Conservation (phyloP, 2,113 vertebrate species). For the Hypomesus transpacificus region DNA sequence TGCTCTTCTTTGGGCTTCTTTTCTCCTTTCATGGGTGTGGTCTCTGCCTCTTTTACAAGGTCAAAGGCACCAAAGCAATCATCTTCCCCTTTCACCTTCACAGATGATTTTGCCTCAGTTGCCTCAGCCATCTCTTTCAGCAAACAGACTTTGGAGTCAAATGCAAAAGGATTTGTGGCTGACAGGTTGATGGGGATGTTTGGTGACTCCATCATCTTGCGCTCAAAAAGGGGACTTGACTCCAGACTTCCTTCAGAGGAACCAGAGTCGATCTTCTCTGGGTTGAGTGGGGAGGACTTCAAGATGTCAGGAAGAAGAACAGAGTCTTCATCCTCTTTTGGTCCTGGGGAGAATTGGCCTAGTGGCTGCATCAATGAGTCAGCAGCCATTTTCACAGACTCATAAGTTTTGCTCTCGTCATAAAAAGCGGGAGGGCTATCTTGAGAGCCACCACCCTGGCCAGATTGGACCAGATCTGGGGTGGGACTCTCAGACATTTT, state of each 20-base stretch:
- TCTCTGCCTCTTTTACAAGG: conserved; percentile 85
- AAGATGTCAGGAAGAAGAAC: conserved; percentile 88
- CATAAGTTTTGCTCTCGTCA: conserved; percentile 76
- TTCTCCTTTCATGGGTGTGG: conserved; percentile 59
- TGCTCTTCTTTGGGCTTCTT: conserved; percentile 31
- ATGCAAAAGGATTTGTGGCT: conserved; percentile 68
- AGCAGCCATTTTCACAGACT: conserved; percentile 72
- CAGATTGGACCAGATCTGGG: conserved; percentile 92
- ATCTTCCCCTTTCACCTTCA: conserved; percentile 51
- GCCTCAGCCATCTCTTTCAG: conserved; percentile 82
- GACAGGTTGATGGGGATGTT: conserved; percentile 75
- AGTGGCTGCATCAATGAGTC: conserved; percentile 74
- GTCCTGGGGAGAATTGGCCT: conserved; percentile 72
- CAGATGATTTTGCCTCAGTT: conserved; percentile 59
- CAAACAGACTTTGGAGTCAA: conserved; percentile 79
- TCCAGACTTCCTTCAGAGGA: conserved; percentile 73
- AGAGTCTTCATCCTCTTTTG: conserved; percentile 74
- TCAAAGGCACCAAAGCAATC: conserved; percentile 87
- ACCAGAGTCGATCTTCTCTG: conserved; percentile 70
- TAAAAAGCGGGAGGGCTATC: conserved; percentile 73
- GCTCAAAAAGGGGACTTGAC: conserved; percentile 66
- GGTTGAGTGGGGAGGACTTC: conserved; percentile 86
- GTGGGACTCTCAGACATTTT: conserved; percentile 87
- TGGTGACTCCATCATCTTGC: conserved; percentile 71
- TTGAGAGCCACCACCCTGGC: conserved; percentile 77